These are phyloP conservation scores for Hiodon tergisus DNA, from an alignment of 2,113 vertebrate species.

Conservation along the genomic window DNA sequence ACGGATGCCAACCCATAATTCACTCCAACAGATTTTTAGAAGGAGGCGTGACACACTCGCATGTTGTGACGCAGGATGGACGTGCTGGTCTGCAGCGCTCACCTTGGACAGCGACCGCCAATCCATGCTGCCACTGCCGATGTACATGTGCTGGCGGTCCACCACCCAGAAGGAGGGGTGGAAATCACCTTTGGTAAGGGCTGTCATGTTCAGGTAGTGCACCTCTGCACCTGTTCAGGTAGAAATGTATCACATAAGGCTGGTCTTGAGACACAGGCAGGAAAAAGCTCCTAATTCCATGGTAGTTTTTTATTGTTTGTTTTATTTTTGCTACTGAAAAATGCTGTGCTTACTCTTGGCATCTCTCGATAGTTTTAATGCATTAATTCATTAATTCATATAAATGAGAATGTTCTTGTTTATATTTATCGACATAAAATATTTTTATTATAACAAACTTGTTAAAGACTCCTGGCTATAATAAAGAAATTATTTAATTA, in stretches of 20 bases:
- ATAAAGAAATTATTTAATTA: no score
- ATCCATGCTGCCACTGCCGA: conserved; percentile 86
- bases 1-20: no score
- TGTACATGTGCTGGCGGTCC: conserved; percentile 85
- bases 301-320: no score
- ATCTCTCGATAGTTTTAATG: no score
- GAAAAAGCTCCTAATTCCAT: not conserved
- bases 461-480: no score
- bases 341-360: no score
- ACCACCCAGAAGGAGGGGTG: conserved; percentile 94
- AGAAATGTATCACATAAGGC: conserved; percentile 3
- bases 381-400: no score
- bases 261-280: not conserved
- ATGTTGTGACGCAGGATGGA: not conserved
- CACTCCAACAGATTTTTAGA: no score
- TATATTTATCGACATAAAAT: no score
- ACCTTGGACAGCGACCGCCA: conserved; percentile 86
- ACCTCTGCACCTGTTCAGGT: conserved; percentile 77
- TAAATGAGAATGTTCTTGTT: no score
- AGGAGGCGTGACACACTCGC: not conserved
- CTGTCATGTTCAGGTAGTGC: conserved; percentile 81
- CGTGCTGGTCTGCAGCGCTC: conserved; percentile 33
- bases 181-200: conserved; percentile 80
- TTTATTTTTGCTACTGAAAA: no score
- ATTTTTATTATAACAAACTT: no score